phyloP scores from a whole-genome alignment of 2,113 vertebrate species.

The Lepus europaeus region DNA sequence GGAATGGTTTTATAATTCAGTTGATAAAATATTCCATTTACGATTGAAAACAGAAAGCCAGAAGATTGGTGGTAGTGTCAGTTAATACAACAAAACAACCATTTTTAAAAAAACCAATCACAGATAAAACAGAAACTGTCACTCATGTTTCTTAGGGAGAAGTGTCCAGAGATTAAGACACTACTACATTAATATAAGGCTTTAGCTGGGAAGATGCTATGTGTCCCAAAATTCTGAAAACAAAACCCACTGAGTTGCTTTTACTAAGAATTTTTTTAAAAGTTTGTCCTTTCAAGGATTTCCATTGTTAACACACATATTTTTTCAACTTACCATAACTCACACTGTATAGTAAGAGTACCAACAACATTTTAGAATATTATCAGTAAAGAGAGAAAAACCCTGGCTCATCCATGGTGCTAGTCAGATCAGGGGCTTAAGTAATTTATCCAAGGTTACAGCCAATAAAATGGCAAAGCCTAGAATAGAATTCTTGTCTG shows the following conservation, averaged over 20 bases:
- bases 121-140: conserved; percentile 21
- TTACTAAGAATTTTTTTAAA: not conserved
- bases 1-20: conserved; percentile 45
- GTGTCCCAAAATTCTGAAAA: not conserved
- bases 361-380: not conserved
- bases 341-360: not conserved
- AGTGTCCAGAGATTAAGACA: conserved; percentile 24
- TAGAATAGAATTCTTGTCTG: conserved; percentile 58
- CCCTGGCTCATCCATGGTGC: not conserved
- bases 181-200: not conserved
- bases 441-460: conserved; percentile 38
- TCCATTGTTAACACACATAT: conserved; percentile 19
- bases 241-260: not conserved
- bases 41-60: conserved; percentile 9
- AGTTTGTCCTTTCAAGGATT: not conserved
- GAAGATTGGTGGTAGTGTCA: not conserved
- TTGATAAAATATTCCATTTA: not conserved
- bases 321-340: not conserved
- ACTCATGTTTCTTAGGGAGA: not conserved
- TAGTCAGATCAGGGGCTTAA: conserved; percentile 29
- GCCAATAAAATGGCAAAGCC: conserved; percentile 52
- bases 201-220: not conserved
- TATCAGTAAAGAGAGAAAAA: conserved; percentile 14
- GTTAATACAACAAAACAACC: not conserved
- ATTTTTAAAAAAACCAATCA: not conserved